These are phyloP conservation scores for Camponotus pennsylvanicus DNA, from an alignment of 1,140 invertebrate species.

Conservation along the genomic window DNA sequence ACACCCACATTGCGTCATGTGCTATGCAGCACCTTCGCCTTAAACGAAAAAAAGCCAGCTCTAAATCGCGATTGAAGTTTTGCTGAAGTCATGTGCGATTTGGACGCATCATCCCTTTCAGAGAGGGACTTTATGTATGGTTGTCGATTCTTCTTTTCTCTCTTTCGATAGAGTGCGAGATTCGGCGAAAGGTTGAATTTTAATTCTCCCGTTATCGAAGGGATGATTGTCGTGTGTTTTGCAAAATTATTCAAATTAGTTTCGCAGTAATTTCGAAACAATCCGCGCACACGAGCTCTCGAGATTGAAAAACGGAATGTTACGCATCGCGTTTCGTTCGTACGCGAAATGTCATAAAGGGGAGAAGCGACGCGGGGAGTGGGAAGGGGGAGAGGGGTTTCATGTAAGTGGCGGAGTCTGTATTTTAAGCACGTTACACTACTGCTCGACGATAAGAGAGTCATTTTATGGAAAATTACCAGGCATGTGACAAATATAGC, in stretches of 20 bases:
- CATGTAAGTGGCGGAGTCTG: conserved; percentile 24
- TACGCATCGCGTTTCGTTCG: conserved; percentile 10
- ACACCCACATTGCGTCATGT: not conserved
- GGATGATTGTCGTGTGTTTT: not conserved
- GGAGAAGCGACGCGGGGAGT: not conserved
- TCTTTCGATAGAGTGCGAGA: not conserved
- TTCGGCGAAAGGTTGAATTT: not conserved
- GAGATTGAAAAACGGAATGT: not conserved
- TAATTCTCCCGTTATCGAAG: not conserved
- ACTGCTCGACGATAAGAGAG: conserved; percentile 28
- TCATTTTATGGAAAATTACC: conserved; percentile 60
- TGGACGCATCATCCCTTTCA: not conserved
- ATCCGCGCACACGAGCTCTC: not conserved
- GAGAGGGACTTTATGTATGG: not conserved
- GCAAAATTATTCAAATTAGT: not conserved
- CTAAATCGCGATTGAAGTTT: conserved; percentile 9
- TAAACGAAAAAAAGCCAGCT: conserved; percentile 14
- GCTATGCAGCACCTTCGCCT: not conserved
- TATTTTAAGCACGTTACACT: conserved; percentile 53
- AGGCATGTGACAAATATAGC: conserved; percentile 48
- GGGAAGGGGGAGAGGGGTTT: not conserved
- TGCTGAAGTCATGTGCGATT: conserved; percentile 24
- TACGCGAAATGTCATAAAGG: conserved; percentile 27
- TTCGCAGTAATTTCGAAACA: not conserved
- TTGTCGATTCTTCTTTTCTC: not conserved